A percentile compares a stretch with the other conserved stretches of the same genome.
Evolutionary conservation across 2,888 invertebrate species (phyloP).

Genomic region (Buathra laborator): DNA sequence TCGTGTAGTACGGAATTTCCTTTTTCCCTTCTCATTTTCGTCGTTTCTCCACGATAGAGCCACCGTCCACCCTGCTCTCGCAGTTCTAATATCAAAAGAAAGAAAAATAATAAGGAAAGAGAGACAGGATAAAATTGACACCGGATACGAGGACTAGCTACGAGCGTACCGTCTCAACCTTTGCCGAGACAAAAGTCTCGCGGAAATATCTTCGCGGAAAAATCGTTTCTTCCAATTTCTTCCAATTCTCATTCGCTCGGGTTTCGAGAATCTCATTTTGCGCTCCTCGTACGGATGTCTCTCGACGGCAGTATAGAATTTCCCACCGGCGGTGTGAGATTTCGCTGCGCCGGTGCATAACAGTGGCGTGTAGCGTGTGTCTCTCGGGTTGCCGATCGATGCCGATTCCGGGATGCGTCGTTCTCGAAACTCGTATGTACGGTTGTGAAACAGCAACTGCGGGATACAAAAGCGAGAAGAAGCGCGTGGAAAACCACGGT

Average conservation of each 20-base stretch:
- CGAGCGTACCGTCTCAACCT: background rate
- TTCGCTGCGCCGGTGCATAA: background rate
- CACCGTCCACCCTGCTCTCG: conserved; percentile 16
- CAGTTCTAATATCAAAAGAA: conserved; percentile 27
- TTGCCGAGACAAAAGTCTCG: background rate
- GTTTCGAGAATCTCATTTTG: background rate
- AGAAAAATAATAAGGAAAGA: background rate
- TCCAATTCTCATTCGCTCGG: conserved; percentile 2
- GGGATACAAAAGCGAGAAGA: background rate
- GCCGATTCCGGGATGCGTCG: background rate
- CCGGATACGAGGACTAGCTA: conserved; percentile 11
- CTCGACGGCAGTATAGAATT: conserved; percentile 4
- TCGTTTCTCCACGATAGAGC: background rate
- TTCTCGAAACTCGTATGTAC: background rate
- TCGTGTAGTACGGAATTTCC: conserved; percentile 44
- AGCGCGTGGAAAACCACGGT: too few species aligned
- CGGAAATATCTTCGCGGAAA: background rate
- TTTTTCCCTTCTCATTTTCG: conserved; percentile 43
- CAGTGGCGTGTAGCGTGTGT: background rate
- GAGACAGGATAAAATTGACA: conserved; percentile 34
- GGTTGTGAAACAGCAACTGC: background rate
- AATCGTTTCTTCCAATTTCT: conserved; percentile 16
- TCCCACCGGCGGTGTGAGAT: background rate
- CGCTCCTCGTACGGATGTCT: background rate
- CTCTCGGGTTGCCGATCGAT: background rate